Evolutionary conservation across 2,797 vertebrate genomes (phyloP).

Genomic region (Columba guinea): DNA sequence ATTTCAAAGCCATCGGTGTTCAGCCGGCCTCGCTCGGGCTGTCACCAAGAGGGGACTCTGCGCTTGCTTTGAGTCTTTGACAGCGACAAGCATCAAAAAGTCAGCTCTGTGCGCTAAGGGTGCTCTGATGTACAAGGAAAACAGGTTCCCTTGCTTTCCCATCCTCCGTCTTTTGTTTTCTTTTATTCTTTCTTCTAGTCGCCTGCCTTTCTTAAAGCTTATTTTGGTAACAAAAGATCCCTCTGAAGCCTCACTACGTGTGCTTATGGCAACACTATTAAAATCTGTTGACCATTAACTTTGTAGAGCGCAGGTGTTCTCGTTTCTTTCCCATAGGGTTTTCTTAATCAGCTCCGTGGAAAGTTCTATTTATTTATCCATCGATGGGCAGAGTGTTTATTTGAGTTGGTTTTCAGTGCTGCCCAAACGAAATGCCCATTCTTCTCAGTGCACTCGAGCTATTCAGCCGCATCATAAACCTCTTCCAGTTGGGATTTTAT

Average conservation of each 20-base stretch:
- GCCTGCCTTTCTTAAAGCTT: not conserved
- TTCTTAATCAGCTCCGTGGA: not conserved
- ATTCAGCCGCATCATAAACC: not conserved
- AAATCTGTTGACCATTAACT: not conserved
- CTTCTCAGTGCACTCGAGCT: not conserved
- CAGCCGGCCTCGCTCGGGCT: slow-evolving; percentile 40
- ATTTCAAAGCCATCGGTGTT: not conserved
- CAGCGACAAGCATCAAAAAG: not conserved
- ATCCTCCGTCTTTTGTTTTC: too few species aligned
- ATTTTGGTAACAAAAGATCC: not conserved
- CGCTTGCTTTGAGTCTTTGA: slow-evolving; percentile 9
- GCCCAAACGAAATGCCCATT: not conserved
- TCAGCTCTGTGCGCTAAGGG: not conserved
- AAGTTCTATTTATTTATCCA: not conserved
- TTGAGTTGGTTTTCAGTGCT: not conserved
- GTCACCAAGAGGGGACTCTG: slow-evolving; percentile 46
- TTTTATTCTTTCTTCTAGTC: not conserved
- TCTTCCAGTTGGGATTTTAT: not conserved
- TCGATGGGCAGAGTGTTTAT: not conserved
- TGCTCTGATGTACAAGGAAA: not conserved
- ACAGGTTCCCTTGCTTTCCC: not conserved
- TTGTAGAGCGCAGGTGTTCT: not conserved
- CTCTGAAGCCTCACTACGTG: not conserved
- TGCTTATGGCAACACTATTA: not conserved
- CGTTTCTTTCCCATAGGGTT: not conserved